Evolutionary conservation across 2,888 invertebrate genomes (phyloP), one percentile per base, ranked within the genome.

Genomic region (Eumacrocentrus americanus): DNA sequence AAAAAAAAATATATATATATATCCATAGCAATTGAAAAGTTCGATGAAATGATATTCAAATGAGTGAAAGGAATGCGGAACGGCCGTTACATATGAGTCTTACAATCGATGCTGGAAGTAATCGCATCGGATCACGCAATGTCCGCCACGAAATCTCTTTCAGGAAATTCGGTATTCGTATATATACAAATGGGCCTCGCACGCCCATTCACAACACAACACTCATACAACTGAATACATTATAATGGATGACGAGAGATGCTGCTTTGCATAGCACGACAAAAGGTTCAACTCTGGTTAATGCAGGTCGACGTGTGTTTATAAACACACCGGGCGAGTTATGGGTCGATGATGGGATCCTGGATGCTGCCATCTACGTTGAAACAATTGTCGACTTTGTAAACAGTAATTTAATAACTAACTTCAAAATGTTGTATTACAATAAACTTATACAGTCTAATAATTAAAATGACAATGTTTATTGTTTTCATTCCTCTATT

Each of bases 221-320:
- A 14, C n/a, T 9, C 22, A 44, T 59, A 34, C 50, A 22, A 42
- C 14, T 42, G 23, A 55, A 37, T 37, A 34, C 57, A 57, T 62
- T 62, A 61, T 62, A 60, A 61, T 59, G 42, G 42, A 58, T 37
- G 35, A 52, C 37, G 46, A 47, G 11, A 18, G 34, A 22, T n/a
- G 23, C 29, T n/a, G 61, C 58, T 58, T 59, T 62, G 55, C 58
- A 61, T 65, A 56, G 60, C 65, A 57, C 63, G 70, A 73, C 75
- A 72, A 75, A 73, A 75, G 75, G 67, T 71, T 68, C 59, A 63
- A 67, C 66, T 67, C 63, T 68, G 67, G 68, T 70, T 75, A 72
- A 73, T 70, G 60, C 64, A 58, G 68, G 66, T 62, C 64, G 72
- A 75, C 73, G 69, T 73, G 69, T 75, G 72, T 73, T 74, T 72